These are phyloP conservation scores for Charadrius vociferus DNA, from an alignment of 2,113 vertebrate genomes.

Conservation along the genomic window DNA sequence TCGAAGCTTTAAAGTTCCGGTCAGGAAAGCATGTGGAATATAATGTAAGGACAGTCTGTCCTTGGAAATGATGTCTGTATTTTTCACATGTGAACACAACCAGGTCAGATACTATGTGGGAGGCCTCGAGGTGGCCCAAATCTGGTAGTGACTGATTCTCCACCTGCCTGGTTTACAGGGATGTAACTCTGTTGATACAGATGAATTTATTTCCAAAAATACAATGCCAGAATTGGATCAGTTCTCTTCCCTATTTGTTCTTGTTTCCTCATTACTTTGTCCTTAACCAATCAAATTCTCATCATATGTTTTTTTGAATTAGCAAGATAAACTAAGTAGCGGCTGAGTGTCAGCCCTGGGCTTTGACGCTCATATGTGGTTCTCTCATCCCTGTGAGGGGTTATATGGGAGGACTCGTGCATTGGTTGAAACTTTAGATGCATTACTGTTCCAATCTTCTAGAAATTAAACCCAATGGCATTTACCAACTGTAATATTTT, in stretches of 20 bases:
- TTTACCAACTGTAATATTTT: neutral
- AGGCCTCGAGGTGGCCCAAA: too few relatives aligned
- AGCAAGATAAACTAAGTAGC: neutral
- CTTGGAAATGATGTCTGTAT: neutral
- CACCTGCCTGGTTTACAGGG: neutral
- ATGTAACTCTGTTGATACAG: neutral
- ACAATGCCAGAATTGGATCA: neutral
- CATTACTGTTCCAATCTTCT: neutral
- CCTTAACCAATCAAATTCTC: neutral
- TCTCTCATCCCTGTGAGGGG: neutral
- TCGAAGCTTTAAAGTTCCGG: neutral
- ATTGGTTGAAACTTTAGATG: neutral
- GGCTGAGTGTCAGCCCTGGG: neutral
- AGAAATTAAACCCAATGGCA: neutral
- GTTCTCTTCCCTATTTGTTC: neutral
- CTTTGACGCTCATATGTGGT: rapidly evolving
- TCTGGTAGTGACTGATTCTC: neutral
- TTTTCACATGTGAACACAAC: neutral
- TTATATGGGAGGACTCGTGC: neutral
- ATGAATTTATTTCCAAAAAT: neutral
- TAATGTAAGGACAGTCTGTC: neutral
- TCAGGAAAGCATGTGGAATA: neutral
- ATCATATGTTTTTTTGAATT: neutral
- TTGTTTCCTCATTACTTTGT: neutral
- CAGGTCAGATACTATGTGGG: neutral